Conservation (phyloP, 2,888 invertebrate species). For the Mechanitis messenoides region DNA sequence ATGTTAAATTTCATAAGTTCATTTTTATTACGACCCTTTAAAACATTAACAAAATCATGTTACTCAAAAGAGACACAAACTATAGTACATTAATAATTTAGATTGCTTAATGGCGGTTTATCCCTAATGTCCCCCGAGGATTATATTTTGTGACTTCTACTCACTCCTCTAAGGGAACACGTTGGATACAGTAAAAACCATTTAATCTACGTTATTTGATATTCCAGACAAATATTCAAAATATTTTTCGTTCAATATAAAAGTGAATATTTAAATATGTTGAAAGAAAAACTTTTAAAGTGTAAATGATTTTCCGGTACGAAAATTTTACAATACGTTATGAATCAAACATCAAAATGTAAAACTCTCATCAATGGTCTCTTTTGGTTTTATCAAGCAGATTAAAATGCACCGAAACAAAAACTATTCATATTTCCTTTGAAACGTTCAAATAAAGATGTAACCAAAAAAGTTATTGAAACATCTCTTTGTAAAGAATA, state of each 20-base stretch:
- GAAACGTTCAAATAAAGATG: neutral
- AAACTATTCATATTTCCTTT: slow-evolving; percentile 4
- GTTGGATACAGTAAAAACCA: too few relatives aligned
- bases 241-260: too few relatives aligned
- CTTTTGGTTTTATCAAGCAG: neutral
- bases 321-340: neutral
- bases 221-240: too few relatives aligned
- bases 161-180: too few relatives aligned
- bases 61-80: neutral
- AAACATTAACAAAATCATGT: too few relatives aligned
- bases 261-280: too few relatives aligned
- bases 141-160: neutral
- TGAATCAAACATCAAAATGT: neutral
- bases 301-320: too few relatives aligned
- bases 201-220: too few relatives aligned
- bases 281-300: too few relatives aligned
- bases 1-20: too few relatives aligned
- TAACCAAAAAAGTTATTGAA: neutral
- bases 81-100: slow-evolving; percentile 3
- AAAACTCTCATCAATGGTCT: neutral
- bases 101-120: slow-evolving; percentile 1
- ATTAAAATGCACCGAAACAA: neutral
- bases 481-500: too few relatives aligned
- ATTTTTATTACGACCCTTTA: too few relatives aligned
- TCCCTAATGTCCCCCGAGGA: neutral